phyloP scores from a whole-genome alignment of 2,797 vertebrate species.

The Chelon labrosus region DNA sequence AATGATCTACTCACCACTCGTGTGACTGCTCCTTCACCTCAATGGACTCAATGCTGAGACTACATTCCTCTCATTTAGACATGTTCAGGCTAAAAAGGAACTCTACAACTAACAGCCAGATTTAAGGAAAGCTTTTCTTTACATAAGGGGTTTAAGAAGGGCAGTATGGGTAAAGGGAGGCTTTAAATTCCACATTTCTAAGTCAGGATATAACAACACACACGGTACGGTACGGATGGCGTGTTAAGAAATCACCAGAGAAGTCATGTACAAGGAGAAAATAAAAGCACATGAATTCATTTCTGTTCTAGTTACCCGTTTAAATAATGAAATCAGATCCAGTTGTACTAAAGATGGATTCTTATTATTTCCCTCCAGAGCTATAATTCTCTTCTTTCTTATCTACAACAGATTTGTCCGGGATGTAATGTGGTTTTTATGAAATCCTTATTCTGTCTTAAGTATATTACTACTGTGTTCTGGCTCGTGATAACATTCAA shows the following conservation, averaged over 20 bases:
- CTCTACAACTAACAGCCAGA: background rate
- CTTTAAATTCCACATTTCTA: constrained; percentile 57
- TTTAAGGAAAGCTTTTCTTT: constrained; percentile 44
- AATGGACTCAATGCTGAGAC: too few species aligned
- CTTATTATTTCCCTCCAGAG: constrained; percentile 8
- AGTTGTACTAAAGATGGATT: constrained; percentile 17
- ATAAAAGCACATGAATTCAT: background rate
- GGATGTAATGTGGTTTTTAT: constrained; percentile 29
- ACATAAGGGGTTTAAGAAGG: constrained; percentile 54
- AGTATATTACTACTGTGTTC: constrained; percentile 44
- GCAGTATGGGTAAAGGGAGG: constrained; percentile 44
- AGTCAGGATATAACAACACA: constrained; percentile 5
- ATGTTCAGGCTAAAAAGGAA: background rate
- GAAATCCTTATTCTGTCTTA: constrained; percentile 27
- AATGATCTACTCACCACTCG: constrained; percentile 15
- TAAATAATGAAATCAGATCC: background rate
- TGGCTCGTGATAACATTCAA: constrained; percentile 29
- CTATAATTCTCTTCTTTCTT: constrained; percentile 28
- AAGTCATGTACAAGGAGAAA: constrained; percentile 3
- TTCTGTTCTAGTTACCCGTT: background rate
- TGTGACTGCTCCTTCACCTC: background rate
- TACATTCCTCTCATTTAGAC: background rate
- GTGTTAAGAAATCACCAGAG: constrained; percentile 4
- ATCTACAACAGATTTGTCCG: constrained; percentile 43
- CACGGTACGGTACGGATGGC: background rate